Evolutionary conservation across 2,113 vertebrate genomes (phyloP).

Genomic region (Uropsilus gracilis): DNA sequence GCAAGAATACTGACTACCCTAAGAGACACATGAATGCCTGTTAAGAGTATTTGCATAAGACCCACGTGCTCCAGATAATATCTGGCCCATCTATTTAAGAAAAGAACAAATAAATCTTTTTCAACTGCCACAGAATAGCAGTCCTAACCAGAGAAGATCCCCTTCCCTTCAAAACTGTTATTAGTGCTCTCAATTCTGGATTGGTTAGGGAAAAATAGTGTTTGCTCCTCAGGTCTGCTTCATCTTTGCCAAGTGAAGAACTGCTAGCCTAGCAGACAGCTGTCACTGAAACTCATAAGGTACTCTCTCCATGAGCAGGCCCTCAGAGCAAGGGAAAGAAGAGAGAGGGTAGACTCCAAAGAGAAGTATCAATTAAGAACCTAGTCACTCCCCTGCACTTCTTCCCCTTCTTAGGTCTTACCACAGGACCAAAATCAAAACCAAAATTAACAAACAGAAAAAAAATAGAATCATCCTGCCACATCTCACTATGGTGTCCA

Average conservation of each 20-base stretch:
- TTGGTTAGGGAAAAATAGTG: background rate
- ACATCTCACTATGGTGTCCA: background rate
- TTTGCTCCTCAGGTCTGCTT: background rate
- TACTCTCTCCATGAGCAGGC: background rate
- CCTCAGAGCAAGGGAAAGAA: background rate
- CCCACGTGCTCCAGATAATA: background rate
- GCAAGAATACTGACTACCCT: background rate
- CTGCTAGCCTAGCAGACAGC: background rate
- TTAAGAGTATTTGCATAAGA: background rate
- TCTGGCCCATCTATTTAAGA: slow-evolving; percentile 7
- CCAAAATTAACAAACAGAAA: background rate
- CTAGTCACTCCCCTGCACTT: background rate
- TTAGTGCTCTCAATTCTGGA: background rate
- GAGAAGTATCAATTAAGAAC: background rate
- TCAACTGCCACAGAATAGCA: background rate
- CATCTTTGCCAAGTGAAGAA: background rate
- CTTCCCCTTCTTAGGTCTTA: background rate
- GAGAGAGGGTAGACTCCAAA: background rate
- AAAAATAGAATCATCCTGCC: background rate
- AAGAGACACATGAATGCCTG: background rate
- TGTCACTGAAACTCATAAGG: background rate
- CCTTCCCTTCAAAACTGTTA: background rate
- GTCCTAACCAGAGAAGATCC: background rate
- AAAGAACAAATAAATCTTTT: slow-evolving; percentile 37
- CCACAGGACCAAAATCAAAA: slow-evolving; percentile 13